Conservation (phyloP, 1,140 invertebrate species). For the Drosophila bipectinata region DNA sequence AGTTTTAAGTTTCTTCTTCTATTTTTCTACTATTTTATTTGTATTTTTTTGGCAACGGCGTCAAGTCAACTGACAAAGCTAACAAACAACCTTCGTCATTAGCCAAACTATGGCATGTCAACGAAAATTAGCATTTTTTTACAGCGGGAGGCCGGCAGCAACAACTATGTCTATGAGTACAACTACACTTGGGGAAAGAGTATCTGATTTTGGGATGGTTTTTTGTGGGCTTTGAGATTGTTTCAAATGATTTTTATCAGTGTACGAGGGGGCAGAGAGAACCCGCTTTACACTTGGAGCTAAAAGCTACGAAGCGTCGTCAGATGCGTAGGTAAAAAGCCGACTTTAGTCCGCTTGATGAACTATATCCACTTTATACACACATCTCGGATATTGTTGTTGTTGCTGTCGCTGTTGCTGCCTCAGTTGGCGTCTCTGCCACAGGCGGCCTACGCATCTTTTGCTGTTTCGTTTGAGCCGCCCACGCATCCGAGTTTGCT, state of each 20-base stretch:
- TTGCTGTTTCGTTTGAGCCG: slow-evolving; percentile 79
- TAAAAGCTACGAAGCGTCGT: slow-evolving; percentile 17
- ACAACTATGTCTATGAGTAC: slow-evolving; percentile 32
- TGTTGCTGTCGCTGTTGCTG: slow-evolving; percentile 12
- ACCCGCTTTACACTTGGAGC: slow-evolving; percentile 49
- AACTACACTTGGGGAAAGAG: slow-evolving; percentile 13
- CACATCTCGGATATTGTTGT: slow-evolving; percentile 14
- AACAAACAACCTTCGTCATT: slow-evolving; percentile 81
- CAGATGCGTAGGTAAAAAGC: slow-evolving; percentile 72
- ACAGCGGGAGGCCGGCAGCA: slow-evolving; percentile 47
- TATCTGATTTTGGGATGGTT: not conserved
- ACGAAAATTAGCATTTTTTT: slow-evolving; percentile 76
- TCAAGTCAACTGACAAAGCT: slow-evolving; percentile 75
- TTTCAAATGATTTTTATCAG: not conserved
- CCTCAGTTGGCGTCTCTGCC: slow-evolving; percentile 17
- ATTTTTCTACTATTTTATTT: slow-evolving; percentile 21
- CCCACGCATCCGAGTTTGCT: slow-evolving; percentile 74
- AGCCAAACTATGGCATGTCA: slow-evolving; percentile 82
- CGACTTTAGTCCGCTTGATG: slow-evolving; percentile 45
- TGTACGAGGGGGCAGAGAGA: slow-evolving; percentile 29
- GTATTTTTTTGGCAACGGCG: slow-evolving; percentile 56
- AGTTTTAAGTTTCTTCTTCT: slow-evolving; percentile 54
- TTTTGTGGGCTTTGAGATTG: not conserved
- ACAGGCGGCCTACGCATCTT: slow-evolving; percentile 72
- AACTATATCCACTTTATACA: slow-evolving; percentile 56